Percentiles rank a stretch among this genome's conserved stretches.
Conservation (phyloP, 2,888 invertebrate species). For the Ochlodes sylvanus region DNA sequence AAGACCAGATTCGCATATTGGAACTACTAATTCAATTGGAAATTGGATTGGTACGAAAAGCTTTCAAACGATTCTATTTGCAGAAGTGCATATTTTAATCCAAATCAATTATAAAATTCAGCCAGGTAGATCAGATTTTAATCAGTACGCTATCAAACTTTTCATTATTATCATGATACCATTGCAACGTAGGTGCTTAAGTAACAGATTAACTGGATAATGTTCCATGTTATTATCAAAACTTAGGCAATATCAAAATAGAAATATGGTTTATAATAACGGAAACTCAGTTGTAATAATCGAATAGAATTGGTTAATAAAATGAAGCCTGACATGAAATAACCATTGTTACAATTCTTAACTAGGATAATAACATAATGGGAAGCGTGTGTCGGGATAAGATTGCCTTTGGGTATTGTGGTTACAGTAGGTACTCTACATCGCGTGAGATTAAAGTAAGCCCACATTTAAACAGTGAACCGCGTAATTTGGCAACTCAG, state of each 20-base stretch:
- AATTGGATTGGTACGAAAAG: conserved; percentile 33
- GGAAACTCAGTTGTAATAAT: conserved; percentile 32
- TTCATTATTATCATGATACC: not conserved
- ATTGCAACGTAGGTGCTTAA: too few relatives aligned
- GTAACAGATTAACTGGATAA: conserved; percentile 7
- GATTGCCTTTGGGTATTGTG: conserved; percentile 37
- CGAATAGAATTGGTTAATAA: conserved; percentile 40
- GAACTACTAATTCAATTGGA: conserved; percentile 30
- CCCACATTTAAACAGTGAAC: conserved; percentile 77
- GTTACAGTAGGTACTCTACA: conserved; percentile 48
- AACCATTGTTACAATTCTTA: conserved; percentile 36
- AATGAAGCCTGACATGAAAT: conserved; percentile 39
- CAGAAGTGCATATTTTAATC: conserved; percentile 31
- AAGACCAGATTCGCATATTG: conserved; percentile 26
- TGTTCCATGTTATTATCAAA: conserved; percentile 1
- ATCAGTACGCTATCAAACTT: conserved; percentile 17
- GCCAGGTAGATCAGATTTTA: conserved; percentile 14
- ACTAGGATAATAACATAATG: conserved; percentile 33
- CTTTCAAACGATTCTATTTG: conserved; percentile 35
- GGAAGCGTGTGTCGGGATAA: conserved; percentile 38
- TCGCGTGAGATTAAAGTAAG: conserved; percentile 75
- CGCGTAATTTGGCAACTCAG: conserved; percentile 82
- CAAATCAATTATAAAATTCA: conserved; percentile 30
- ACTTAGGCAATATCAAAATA: conserved; percentile 8
- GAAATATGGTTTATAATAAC: conserved; percentile 14